phyloP scores from a whole-genome alignment of 2,113 vertebrate species.

The Laterallus jamaicensis region DNA sequence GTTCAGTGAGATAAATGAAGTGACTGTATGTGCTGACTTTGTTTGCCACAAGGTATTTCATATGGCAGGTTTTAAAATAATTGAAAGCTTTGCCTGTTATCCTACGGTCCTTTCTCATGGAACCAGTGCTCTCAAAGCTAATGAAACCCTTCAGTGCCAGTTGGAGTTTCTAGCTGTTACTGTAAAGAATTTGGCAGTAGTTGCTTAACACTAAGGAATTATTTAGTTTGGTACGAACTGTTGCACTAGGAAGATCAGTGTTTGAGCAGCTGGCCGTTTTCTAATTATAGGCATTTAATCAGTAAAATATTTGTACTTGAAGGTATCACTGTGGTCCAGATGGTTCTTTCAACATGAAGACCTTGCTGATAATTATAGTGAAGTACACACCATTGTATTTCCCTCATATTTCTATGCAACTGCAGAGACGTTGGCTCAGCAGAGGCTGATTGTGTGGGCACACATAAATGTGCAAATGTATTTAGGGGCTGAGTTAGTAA shows the following conservation, averaged over 20 bases:
- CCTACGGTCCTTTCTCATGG: background rate
- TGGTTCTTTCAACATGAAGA: background rate
- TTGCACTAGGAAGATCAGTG: background rate
- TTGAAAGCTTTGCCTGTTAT: background rate
- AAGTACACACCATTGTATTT: background rate
- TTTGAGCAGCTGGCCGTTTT: slow-evolving; percentile 26
- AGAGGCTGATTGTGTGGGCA: background rate
- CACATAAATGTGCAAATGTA: background rate
- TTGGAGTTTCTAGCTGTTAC: background rate
- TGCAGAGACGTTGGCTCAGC: background rate
- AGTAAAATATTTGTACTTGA: background rate
- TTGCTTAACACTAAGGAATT: background rate
- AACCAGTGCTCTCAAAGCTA: background rate
- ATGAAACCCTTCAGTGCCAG: background rate
- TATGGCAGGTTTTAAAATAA: slow-evolving; percentile 19
- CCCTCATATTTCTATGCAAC: background rate
- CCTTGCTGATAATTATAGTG: background rate
- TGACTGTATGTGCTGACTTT: background rate
- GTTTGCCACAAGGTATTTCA: slow-evolving; percentile 27
- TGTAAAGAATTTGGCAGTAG: background rate
- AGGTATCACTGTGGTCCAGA: background rate
- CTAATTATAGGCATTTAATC: background rate
- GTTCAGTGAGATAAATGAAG: slow-evolving; percentile 4
- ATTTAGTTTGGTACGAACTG: background rate
- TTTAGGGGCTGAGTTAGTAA: background rate